phyloP scores from a whole-genome alignment of 2,888 invertebrate species.

The Thelaira solivaga region DNA sequence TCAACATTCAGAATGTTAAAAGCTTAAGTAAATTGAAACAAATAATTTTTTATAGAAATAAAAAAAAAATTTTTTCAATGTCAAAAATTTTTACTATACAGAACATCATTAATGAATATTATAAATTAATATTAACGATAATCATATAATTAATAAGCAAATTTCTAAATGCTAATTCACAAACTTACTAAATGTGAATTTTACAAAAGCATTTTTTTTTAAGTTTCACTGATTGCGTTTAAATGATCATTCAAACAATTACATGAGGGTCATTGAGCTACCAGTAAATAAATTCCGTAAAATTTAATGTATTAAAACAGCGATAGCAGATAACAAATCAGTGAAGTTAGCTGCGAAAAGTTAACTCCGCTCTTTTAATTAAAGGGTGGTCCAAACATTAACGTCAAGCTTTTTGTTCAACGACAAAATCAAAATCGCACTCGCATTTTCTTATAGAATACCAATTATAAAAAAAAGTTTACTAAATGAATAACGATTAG shows the following conservation, averaged over 20 bases:
- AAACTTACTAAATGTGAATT: constrained; percentile 1
- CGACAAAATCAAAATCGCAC: too few relatives aligned
- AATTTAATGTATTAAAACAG: not conserved
- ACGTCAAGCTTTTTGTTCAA: too few relatives aligned
- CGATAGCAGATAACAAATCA: too few relatives aligned
- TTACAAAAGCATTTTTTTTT: not conserved
- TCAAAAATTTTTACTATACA: constrained; percentile 12
- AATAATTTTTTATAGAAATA: not conserved
- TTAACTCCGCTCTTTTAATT: too few relatives aligned
- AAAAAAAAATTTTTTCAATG: constrained; percentile 16
- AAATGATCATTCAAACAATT: constrained; percentile 29
- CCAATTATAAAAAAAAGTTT: too few relatives aligned
- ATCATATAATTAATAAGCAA: constrained; percentile 50
- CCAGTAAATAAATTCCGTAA: constrained; percentile 39
- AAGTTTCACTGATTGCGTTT: not conserved
- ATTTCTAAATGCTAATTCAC: constrained; percentile 2
- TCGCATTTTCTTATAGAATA: too few relatives aligned
- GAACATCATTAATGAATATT: constrained; percentile 2
- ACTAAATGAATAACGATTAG: too few relatives aligned
- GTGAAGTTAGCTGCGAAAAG: too few relatives aligned
- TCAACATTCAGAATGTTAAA: not conserved
- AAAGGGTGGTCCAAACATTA: too few relatives aligned
- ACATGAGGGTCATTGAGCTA: constrained; percentile 52
- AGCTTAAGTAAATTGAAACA: not conserved
- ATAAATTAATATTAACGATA: constrained; percentile 33